Conservation (phyloP, 2,888 invertebrate species). For the Onchidella celtica region DNA sequence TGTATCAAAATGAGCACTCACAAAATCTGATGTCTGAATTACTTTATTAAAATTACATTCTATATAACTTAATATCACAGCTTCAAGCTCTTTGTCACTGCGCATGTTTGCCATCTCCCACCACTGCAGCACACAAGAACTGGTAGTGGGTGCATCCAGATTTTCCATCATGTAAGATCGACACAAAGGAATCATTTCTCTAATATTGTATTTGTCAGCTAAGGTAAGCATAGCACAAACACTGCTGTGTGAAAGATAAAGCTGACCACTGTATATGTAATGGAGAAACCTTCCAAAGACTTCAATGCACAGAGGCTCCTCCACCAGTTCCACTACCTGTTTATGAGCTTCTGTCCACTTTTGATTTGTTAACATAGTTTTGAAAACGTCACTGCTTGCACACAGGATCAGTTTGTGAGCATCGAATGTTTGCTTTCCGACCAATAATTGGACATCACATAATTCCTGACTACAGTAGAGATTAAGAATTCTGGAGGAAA, state of each 20-base stretch:
- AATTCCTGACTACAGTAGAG: conserved; percentile 83
- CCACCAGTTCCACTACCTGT: conserved; percentile 90
- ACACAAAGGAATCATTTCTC: conserved; percentile 91
- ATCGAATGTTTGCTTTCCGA: conserved; percentile 90
- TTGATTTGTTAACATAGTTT: conserved; percentile 97
- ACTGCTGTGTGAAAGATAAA: conserved; percentile 90
- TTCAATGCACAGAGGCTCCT: conserved; percentile 89
- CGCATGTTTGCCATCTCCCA: conserved; percentile 85
- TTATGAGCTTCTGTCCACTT: conserved; percentile 95
- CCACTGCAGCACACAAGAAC: conserved; percentile 48
- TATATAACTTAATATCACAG: conserved; percentile 81
- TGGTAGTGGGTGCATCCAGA: conserved; percentile 41
- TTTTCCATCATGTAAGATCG: conserved; percentile 89
- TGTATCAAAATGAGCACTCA: conserved; percentile 90
- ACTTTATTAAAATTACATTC: conserved; percentile 95
- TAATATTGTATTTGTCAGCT: conserved; percentile 97
- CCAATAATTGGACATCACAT: conserved; percentile 93
- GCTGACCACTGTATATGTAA: conserved; percentile 94
- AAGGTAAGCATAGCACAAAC: conserved; percentile 93
- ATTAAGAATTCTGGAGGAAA: conserved; percentile 43
- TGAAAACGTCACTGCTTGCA: conserved; percentile 95
- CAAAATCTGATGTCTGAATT: conserved; percentile 89
- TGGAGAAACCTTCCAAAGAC: conserved; percentile 94
- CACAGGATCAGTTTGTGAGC: conserved; percentile 95
- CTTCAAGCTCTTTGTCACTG: conserved; percentile 86